phyloP scores from a whole-genome alignment of 2,888 invertebrate species.

The Erebia palarica region DNA sequence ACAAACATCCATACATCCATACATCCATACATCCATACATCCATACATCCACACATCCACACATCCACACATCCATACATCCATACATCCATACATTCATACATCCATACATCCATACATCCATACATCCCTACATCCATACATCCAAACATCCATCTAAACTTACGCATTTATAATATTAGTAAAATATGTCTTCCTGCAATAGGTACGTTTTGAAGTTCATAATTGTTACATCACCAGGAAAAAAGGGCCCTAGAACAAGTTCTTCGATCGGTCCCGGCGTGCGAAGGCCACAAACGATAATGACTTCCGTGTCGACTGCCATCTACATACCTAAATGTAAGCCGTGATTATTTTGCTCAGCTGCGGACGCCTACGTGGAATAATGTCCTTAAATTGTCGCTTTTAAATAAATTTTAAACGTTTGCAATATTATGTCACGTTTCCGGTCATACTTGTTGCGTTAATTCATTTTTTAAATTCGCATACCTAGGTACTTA shows the following conservation, averaged over 20 bases:
- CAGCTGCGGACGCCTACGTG: constrained; percentile 24
- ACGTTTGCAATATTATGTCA: background rate
- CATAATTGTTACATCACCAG: constrained; percentile 37
- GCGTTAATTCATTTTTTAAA: too few relatives aligned
- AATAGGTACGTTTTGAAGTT: background rate
- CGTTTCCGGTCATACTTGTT: background rate
- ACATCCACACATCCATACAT: too few relatives aligned
- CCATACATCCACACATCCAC: too few relatives aligned
- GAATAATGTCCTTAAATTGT: constrained; percentile 23
- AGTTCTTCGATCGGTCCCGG: constrained; percentile 51
- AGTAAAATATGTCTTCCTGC: background rate
- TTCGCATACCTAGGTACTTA: too few relatives aligned
- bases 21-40: too few relatives aligned
- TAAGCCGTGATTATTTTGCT: constrained; percentile 41
- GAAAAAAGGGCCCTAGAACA: constrained; percentile 28
- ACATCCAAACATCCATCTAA: too few relatives aligned
- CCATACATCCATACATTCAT: too few relatives aligned
- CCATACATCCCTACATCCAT: too few relatives aligned
- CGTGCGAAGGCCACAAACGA: constrained; percentile 61
- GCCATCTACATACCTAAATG: constrained; percentile 46
- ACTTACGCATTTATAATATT: too few relatives aligned
- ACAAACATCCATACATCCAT: too few relatives aligned
- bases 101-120: too few relatives aligned
- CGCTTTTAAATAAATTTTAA: constrained; percentile 11
- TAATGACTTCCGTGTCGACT: constrained; percentile 43